A percentile compares a stretch with the other conserved stretches of the same genome.
phyloP scores from a whole-genome alignment of 2,888 invertebrate species.

The Arctia plantaginis region DNA sequence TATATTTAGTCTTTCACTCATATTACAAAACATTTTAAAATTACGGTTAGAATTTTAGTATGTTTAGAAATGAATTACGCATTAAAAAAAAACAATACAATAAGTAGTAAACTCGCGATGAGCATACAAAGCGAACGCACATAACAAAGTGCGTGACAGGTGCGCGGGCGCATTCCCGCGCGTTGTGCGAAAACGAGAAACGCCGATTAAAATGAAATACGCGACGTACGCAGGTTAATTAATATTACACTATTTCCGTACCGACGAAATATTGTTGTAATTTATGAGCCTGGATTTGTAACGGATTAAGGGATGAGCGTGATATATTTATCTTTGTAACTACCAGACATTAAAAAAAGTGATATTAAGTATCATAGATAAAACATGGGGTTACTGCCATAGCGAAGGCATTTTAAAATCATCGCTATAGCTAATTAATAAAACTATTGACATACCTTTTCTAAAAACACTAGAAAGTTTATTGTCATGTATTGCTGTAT shows the following conservation, averaged over 20 bases:
- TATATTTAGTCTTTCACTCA: not conserved
- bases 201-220: constrained; percentile 80
- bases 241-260: constrained; percentile 71
- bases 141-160: constrained; percentile 78
- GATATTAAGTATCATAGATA: constrained; percentile 6
- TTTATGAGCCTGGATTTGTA: constrained; percentile 74
- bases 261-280: constrained; percentile 79
- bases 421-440: not conserved
- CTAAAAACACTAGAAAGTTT: not conserved
- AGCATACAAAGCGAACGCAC: constrained; percentile 61
- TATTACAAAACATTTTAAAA: not conserved
- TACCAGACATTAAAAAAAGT: constrained; percentile 20
- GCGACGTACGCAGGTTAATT: constrained; percentile 73
- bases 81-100: constrained; percentile 57
- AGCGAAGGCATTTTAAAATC: constrained; percentile 3
- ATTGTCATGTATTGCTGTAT: not conserved
- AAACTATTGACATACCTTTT: not conserved
- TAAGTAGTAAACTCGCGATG: constrained; percentile 53
- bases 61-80: constrained; percentile 40
- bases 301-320: constrained; percentile 38
- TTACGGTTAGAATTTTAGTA: constrained; percentile 29
- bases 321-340: constrained; percentile 31
- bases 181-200: constrained; percentile 75
- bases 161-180: constrained; percentile 70
- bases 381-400: not conserved